Base-by-base conservation (phyloP, 2,797 vertebrate genomes). In the Tolypeutes matacus region DNA sequence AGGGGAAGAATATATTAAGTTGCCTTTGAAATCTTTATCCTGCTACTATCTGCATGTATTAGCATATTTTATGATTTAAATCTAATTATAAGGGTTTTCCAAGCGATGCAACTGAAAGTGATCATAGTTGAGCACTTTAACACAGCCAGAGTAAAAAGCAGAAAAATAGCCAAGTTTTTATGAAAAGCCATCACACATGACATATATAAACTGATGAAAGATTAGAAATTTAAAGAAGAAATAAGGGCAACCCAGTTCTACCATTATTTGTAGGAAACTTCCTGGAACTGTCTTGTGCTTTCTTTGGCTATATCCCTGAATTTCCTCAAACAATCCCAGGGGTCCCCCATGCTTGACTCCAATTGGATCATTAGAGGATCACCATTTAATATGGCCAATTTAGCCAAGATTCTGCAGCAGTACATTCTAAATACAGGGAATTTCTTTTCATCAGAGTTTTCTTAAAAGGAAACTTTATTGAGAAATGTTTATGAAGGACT, bases 11-110 rank as follows among this genome's bases (percentile, higher is more conserved):
- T 65, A 93, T 76, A 87, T 96, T 85, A 92, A 81, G 85, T 64
- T 86, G 92, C 93, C 90, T 96, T 90, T 94, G 93, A 97, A 95
- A 97, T 94, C 95, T 95, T 95, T 94, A 85, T 95, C 82, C 87
- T 67, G 84, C 64, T 76, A 53, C 92, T 85, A 88, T 92, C 95
- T 95, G 96, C 93, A 94, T 96, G 27, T 76, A 96, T 97, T 96
- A 96, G 93, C 97, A 96, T 96, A 95, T 91, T 87, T 96, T 89
- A 96, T 94, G 93, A 97, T 92, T 92, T 93, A 96, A 93, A 96
- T 90, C 97, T 97, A 96, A 96, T 96, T 96, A 96, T 87, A 92
- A 78, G 80, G 73, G 84, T 86, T 97, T 96, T 96, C 96, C 20
- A 80, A 75, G 92, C 18, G 0, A 87, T 67, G 73, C 46, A 46